Conservation (phyloP, 2,113 vertebrate species). For the Sceloporus undulatus region DNA sequence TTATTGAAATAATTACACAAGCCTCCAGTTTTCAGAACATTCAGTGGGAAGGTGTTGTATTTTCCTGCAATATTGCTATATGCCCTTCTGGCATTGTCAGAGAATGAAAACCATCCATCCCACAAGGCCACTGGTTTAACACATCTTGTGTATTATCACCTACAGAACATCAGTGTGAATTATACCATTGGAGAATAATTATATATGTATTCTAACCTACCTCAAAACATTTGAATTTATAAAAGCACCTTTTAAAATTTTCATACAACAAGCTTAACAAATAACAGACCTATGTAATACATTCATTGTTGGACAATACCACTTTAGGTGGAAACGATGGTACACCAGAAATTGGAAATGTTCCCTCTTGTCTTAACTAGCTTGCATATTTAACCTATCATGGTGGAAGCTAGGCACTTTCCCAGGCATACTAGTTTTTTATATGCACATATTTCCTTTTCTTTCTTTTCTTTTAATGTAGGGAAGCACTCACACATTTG, state of each 20-base stretch:
- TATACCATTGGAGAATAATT: not conserved
- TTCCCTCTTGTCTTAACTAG: not conserved
- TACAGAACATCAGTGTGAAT: not conserved
- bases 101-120: not conserved
- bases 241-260: not conserved
- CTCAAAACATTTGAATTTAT: conserved; percentile 42
- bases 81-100: conserved; percentile 3
- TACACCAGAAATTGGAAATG: not conserved
- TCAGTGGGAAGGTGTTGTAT: not conserved
- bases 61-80: conserved; percentile 7
- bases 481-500: not conserved
- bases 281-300: not conserved
- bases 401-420: not conserved
- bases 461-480: no score
- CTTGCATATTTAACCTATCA: not conserved
- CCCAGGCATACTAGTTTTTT: not conserved
- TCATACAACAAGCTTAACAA: not conserved
- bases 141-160: conserved; percentile 44
- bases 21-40: not conserved
- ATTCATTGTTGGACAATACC: not conserved
- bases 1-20: conserved; percentile 15
- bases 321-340: not conserved
- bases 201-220: conserved; percentile 54
- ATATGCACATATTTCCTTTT: no score
- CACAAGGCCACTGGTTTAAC: not conserved